phyloP scores from a whole-genome alignment of 2,113 vertebrate species.

The Pimephales promelas region DNA sequence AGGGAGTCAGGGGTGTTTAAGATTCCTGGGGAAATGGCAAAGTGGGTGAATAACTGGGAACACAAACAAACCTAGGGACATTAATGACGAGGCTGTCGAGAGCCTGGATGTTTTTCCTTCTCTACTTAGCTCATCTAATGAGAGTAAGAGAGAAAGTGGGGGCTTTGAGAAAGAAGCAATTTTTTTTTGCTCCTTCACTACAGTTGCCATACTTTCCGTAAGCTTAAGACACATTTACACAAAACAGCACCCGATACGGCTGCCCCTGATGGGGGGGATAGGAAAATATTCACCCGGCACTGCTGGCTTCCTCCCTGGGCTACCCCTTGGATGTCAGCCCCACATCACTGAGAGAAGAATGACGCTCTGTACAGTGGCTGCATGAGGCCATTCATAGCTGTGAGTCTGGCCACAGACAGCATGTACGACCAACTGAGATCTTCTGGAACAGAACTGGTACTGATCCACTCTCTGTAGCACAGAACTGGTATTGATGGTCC shows the following conservation, averaged over 20 bases:
- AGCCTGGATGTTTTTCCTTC: slow-evolving; percentile 72
- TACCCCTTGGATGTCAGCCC: slow-evolving; percentile 73
- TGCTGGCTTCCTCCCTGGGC: slow-evolving; percentile 66
- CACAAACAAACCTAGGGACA: slow-evolving; percentile 73
- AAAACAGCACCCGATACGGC: slow-evolving; percentile 78
- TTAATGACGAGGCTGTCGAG: slow-evolving; percentile 72
- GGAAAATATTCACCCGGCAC: slow-evolving; percentile 73
- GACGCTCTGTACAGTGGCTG: slow-evolving; percentile 75
- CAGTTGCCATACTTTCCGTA: slow-evolving; percentile 62
- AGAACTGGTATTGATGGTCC: slow-evolving; percentile 71
- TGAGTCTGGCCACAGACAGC: slow-evolving; percentile 62
- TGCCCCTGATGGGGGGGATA: slow-evolving; percentile 72
- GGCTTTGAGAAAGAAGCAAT: slow-evolving; percentile 12
- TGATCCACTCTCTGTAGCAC: slow-evolving; percentile 66
- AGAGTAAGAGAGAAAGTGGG: neutral
- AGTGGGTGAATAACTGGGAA: slow-evolving; percentile 72
- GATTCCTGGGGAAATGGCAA: slow-evolving; percentile 77
- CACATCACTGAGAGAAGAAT: slow-evolving; percentile 74
- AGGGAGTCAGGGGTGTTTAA: slow-evolving; percentile 68
- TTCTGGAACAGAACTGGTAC: slow-evolving; percentile 71
- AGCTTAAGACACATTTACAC: slow-evolving; percentile 75
- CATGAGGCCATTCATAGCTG: slow-evolving; percentile 76
- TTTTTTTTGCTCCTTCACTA: slow-evolving; percentile 72
- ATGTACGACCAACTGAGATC: slow-evolving; percentile 63
- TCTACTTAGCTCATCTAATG: slow-evolving; percentile 49